Evolutionary conservation across 2,113 vertebrate species (phyloP).

Genomic region (Gorsachius goisagi): DNA sequence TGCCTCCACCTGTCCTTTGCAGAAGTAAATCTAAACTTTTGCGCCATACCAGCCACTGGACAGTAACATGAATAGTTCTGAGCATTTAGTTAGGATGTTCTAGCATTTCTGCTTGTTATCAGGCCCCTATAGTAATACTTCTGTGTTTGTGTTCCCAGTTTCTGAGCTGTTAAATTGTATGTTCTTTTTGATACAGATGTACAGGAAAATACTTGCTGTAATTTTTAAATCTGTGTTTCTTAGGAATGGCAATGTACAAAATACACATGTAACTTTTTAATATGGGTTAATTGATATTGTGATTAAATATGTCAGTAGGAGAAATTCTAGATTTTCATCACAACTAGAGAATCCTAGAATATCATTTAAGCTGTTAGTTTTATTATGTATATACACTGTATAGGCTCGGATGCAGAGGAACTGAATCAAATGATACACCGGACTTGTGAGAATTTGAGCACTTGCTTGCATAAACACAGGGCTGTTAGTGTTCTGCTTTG

Average conservation of each 20-base stretch:
- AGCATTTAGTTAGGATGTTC: background rate
- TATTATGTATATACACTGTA: background rate
- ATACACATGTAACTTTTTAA: background rate
- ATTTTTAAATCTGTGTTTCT: background rate
- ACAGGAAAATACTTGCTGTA: background rate
- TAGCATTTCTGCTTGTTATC: background rate
- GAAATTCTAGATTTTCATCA: background rate
- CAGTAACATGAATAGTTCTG: background rate
- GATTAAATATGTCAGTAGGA: background rate
- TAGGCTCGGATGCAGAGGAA: background rate
- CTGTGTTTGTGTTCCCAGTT: background rate
- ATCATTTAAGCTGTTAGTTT: background rate
- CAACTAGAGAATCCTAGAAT: background rate
- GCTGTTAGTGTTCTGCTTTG: background rate
- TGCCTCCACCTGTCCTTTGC: background rate
- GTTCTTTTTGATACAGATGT: background rate
- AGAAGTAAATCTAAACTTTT: background rate
- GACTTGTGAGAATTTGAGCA: background rate
- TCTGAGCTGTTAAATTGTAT: background rate
- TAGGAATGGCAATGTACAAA: background rate
- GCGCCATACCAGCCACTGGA: background rate
- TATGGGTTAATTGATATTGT: background rate
- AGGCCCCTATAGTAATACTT: background rate
- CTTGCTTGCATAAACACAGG: background rate
- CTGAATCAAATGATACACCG: background rate